phyloP scores from a whole-genome alignment of 2,888 invertebrate species.

The Athalia circularis region DNA sequence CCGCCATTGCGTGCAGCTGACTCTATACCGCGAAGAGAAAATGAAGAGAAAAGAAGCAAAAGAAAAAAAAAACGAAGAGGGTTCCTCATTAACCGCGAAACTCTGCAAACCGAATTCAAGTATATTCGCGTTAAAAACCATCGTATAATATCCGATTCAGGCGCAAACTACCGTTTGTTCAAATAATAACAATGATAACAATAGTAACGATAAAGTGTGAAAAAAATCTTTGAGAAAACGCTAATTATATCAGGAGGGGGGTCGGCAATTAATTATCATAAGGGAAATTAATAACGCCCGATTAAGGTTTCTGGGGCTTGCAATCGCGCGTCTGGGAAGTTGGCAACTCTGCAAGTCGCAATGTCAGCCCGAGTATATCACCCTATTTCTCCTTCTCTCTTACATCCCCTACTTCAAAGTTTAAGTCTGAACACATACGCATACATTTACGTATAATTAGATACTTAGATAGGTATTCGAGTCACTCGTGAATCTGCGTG shows the following conservation, averaged over 20 bases:
- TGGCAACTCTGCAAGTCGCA: slow-evolving; percentile 42
- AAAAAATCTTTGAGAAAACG: slow-evolving; percentile 16
- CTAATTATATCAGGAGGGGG: slow-evolving; percentile 17
- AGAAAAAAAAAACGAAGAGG: not conserved
- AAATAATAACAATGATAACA: too few relatives aligned
- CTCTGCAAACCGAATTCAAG: not conserved
- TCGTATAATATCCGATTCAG: too few relatives aligned
- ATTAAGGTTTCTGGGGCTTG: slow-evolving; percentile 48
- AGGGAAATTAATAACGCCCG: slow-evolving; percentile 52
- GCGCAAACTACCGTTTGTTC: too few relatives aligned
- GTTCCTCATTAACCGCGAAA: not conserved
- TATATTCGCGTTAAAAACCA: not conserved
- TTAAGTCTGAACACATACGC: not conserved
- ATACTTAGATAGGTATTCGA: not conserved
- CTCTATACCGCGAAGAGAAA: not conserved
- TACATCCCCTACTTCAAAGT: not conserved
- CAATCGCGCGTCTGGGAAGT: slow-evolving; percentile 33
- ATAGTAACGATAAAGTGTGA: too few relatives aligned
- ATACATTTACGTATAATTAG: too few relatives aligned
- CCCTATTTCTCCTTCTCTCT: slow-evolving; percentile 15
- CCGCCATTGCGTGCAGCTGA: not conserved
- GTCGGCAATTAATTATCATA: slow-evolving; percentile 51
- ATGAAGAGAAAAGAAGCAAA: not conserved
- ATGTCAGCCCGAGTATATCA: slow-evolving; percentile 30
- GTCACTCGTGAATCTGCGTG: not conserved